Percentiles rank a stretch among this genome's conserved stretches.
Conservation (phyloP, 2,797 vertebrate species). For the Champsocephalus esox region DNA sequence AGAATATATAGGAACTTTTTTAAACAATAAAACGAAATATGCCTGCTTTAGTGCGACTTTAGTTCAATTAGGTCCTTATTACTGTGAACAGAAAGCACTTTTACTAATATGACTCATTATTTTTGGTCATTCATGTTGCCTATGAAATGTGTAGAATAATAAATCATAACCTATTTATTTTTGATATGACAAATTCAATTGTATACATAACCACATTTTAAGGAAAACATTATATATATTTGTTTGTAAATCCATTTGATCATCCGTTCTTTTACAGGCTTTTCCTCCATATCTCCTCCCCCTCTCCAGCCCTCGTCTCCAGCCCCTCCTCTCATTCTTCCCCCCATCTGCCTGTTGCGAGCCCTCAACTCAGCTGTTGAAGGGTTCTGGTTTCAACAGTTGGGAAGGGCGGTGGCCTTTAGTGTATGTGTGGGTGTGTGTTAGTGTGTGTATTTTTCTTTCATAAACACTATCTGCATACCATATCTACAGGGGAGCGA, state of each 20-base stretch:
- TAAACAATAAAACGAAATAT: neutral
- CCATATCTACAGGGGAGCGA: neutral
- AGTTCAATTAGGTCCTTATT: neutral
- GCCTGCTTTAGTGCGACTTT: neutral
- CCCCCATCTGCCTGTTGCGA: constrained; percentile 38
- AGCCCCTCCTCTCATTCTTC: constrained; percentile 30
- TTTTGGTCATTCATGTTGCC: neutral
- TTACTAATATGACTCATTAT: neutral
- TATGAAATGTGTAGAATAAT: neutral
- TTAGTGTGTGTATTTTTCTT: neutral
- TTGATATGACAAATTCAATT: neutral
- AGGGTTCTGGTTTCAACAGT: constrained; percentile 74
- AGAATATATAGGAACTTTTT: neutral
- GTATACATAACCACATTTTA: neutral
- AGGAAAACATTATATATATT: neutral
- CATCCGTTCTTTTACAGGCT: constrained; percentile 21
- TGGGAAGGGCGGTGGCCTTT: constrained; percentile 34
- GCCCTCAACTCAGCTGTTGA: constrained; percentile 79
- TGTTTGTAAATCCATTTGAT: constrained; percentile 8
- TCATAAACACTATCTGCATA: neutral
- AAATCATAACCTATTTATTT: neutral
- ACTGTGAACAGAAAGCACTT: neutral
- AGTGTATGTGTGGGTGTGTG: neutral
- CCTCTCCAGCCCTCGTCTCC: constrained; percentile 18
- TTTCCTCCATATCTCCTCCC: constrained; percentile 25